Percentiles rank a stretch among this genome's conserved stretches.
Conservation (phyloP, 2,113 vertebrate species). For the Tragelaphus imberbis region DNA sequence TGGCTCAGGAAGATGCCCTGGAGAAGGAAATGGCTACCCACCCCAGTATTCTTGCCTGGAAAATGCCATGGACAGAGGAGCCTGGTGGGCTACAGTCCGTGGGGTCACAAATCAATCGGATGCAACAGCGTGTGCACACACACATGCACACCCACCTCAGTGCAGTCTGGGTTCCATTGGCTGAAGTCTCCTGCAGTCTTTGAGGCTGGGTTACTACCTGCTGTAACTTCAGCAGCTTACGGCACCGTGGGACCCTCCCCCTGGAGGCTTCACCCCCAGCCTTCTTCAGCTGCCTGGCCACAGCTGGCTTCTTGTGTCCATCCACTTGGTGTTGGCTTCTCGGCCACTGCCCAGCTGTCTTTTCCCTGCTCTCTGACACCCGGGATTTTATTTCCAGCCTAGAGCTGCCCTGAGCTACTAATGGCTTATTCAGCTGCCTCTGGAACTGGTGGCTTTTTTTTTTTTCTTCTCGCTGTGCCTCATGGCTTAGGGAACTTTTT, state of each 20-base stretch:
- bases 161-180: background rate
- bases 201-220: background rate
- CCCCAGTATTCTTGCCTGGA: background rate
- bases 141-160: accelerated
- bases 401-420: background rate
- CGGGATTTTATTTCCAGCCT: background rate
- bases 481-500: background rate
- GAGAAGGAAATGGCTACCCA: background rate
- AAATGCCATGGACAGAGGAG: background rate
- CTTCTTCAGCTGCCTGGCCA: background rate
- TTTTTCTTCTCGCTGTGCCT: background rate
- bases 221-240: background rate
- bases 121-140: accelerated
- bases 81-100: background rate
- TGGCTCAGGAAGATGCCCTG: background rate
- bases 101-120: background rate
- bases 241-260: background rate
- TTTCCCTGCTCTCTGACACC: background rate
- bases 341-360: background rate
- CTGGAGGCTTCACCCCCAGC: background rate
- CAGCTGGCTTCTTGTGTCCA: background rate
- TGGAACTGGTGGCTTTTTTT: background rate
- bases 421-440: background rate
- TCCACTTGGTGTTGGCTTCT: background rate
- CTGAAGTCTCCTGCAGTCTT: background rate